A percentile compares a stretch with the other conserved stretches of the same genome.
Conservation (phyloP, 2,888 invertebrate species). For the Drosophila kuntzei region DNA sequence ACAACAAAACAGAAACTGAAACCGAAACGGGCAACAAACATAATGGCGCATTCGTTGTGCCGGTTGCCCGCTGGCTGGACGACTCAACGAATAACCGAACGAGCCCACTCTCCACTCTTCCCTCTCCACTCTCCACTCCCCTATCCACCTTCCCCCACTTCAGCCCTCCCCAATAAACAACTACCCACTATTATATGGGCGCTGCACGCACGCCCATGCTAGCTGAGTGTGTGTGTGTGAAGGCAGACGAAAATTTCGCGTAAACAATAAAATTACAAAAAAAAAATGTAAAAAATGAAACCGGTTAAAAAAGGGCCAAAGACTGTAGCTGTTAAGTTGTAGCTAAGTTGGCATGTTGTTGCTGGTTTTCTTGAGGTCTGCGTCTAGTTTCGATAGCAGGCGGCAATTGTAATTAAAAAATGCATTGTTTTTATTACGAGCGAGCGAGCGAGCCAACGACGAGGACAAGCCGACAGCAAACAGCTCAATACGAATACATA, state of each 20-base stretch:
- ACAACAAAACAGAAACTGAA: constrained; percentile 65
- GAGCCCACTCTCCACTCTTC: constrained; percentile 21
- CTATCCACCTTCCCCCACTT: background rate
- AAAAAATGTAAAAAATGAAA: constrained; percentile 43
- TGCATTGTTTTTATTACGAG: constrained; percentile 67
- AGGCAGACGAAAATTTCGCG: constrained; percentile 72
- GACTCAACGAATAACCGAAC: constrained; percentile 17
- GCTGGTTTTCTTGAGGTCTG: constrained; percentile 34
- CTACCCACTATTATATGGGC: constrained; percentile 61
- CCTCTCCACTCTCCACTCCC: constrained; percentile 1
- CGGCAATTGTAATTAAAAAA: constrained; percentile 72
- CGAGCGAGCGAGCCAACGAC: constrained; percentile 6
- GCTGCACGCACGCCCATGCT: constrained; percentile 70
- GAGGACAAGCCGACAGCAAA: constrained; percentile 12
- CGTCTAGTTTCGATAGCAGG: constrained; percentile 69
- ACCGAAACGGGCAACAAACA: constrained; percentile 59
- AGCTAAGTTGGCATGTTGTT: constrained; percentile 15
- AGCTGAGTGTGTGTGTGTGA: constrained; percentile 18
- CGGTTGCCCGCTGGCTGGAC: constrained; percentile 55
- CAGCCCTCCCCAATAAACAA: constrained; percentile 36
- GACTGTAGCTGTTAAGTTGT: constrained; percentile 24
- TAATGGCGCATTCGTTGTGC: constrained; percentile 71
- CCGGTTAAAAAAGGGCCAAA: constrained; percentile 66
- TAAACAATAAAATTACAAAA: constrained; percentile 74
- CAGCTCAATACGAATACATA: constrained; percentile 15